Base-by-base conservation (phyloP, 1,140 invertebrate genomes). In the Plectrocnemia conspersa region DNA sequence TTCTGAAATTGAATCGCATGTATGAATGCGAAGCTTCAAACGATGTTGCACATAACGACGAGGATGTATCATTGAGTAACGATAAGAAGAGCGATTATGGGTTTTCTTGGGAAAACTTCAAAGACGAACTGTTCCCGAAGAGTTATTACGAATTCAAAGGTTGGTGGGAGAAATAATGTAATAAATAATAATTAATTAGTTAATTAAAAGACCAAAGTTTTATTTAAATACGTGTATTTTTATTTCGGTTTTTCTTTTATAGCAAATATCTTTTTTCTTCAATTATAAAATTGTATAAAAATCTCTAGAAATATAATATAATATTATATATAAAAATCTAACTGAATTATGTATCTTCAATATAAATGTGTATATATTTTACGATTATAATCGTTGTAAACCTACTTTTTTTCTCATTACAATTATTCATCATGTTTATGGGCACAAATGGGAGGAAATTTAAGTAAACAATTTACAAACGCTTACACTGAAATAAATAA, bases 1-100 rank as follows among this genome's bases (percentile, higher is more conserved):
- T 82, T 6, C 57, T 68, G 3, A 88, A 86, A 64, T 59, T 86
- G 1, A 79, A 80, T 58, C 73, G 71, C 58, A 86, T 86, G 83
- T 86, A 87, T 63, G 64, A 75, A 49, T 62, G 60, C 16, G 52
- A 53, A 33, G 18, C 19, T 32, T 2, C n/a, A 33, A 19, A 18
- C n/a, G 18, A 45, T 4, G 19, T 23, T 25, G 18, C 2, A 9
- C n/a, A 7, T 15, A 33, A 35, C 13, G 29, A n/a, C 33, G 45
- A 47, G 11, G 32, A 47, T n/a, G n/a, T n/a, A n/a, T n/a, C n/a
- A n/a, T n/a, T n/a, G n/a, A n/a, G n/a, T n/a, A n/a, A n/a, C n/a
- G n/a, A n/a, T n/a, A n/a, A n/a, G n/a, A n/a, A n/a, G n/a, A 24
- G 40, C 3, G 47, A 50, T 25, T 23, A 38, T 16, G 33, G n/a